Conservation (phyloP, 2,113 vertebrate genomes). For the Perca schrenkii region DNA sequence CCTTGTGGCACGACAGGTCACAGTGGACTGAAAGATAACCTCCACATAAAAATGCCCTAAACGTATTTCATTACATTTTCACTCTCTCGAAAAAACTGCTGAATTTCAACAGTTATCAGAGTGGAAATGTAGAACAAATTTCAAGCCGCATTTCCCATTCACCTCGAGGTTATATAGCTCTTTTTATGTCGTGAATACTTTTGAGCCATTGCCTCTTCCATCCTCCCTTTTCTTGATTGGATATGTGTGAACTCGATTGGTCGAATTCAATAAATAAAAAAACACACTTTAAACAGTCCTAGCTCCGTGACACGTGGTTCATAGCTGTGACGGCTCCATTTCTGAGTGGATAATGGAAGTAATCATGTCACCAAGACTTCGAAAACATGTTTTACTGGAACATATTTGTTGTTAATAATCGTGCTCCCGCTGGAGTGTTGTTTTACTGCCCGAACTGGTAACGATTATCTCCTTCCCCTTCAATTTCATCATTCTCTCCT, state of each 20-base stretch:
- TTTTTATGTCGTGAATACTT: not conserved
- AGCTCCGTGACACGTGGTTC: not conserved
- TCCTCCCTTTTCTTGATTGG: not conserved
- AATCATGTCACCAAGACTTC: slow-evolving; percentile 22
- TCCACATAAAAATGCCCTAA: not conserved
- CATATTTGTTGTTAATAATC: slow-evolving; percentile 41
- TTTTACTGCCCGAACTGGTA: slow-evolving; percentile 14
- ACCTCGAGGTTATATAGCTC: not conserved
- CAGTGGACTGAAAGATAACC: slow-evolving; percentile 4
- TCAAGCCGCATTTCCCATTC: not conserved
- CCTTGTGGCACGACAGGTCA: slow-evolving; percentile 1
- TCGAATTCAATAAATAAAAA: not conserved
- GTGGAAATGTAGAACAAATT: not conserved
- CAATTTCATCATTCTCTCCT: slow-evolving; percentile 18
- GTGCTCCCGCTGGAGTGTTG: slow-evolving; percentile 13
- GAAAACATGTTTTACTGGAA: slow-evolving; percentile 14
- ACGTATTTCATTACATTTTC: not conserved
- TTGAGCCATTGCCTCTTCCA: not conserved
- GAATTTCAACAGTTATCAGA: not conserved
- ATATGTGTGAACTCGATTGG: not conserved
- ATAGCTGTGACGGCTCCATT: not conserved
- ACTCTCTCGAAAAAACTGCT: not conserved
- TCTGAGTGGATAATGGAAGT: slow-evolving; percentile 36
- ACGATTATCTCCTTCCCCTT: not conserved
- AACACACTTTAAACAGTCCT: not conserved